These are phyloP conservation scores for Lasioglossum villosulum DNA, from an alignment of 2,888 invertebrate species.

Conservation along the genomic window DNA sequence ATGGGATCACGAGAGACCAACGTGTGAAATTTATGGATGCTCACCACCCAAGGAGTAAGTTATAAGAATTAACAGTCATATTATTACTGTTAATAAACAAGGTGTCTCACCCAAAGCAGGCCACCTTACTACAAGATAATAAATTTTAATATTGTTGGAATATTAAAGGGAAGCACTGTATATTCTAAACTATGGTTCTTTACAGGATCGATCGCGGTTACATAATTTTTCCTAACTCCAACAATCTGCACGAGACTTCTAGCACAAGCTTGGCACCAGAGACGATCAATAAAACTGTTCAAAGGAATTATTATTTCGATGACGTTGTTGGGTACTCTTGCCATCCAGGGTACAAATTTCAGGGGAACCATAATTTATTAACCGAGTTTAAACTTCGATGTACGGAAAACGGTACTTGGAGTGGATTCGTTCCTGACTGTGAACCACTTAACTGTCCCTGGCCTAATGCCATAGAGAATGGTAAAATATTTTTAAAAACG, in stretches of 20 bases:
- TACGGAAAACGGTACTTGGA: slow-evolving; percentile 87
- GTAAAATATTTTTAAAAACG: slow-evolving; percentile 62
- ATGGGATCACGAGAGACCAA: slow-evolving; percentile 85
- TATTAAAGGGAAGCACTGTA: no score
- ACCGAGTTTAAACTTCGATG: slow-evolving; percentile 83
- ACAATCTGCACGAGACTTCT: slow-evolving; percentile 24
- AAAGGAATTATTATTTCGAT: slow-evolving; percentile 64
- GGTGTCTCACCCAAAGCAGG: no score
- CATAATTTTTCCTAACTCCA: slow-evolving; percentile 36
- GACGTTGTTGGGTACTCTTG: slow-evolving; percentile 74
- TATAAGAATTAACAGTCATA: not conserved
- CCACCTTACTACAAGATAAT: no score
- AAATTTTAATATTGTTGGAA: no score
- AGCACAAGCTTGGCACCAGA: not conserved
- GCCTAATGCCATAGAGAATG: slow-evolving; percentile 67
- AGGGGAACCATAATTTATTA: slow-evolving; percentile 64
- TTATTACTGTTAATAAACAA: no score
- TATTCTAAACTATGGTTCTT: not conserved
- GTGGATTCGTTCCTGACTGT: slow-evolving; percentile 87
- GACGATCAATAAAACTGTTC: slow-evolving; percentile 7
- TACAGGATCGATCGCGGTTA: slow-evolving; percentile 70
- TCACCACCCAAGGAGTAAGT: slow-evolving; percentile 75
- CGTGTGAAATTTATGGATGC: slow-evolving; percentile 84
- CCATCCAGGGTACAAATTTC: slow-evolving; percentile 75
- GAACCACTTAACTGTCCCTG: slow-evolving; percentile 70